Conservation (phyloP, 2,888 invertebrate genomes). For the Polydrusus pterygomalis region DNA sequence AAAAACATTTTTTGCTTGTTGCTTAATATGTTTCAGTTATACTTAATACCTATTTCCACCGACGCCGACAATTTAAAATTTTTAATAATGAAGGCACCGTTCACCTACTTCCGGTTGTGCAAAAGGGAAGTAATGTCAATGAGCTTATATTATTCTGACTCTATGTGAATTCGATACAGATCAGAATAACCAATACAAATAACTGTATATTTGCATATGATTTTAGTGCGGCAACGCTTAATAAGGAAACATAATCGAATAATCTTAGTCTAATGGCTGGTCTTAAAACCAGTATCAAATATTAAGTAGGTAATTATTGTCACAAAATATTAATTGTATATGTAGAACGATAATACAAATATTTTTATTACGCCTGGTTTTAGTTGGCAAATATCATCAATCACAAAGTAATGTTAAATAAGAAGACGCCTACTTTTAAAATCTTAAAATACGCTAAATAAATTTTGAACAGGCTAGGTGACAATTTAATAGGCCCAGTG, state of each 20-base stretch:
- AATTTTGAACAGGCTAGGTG: no score
- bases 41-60: no score
- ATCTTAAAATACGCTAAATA: not conserved
- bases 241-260: slow-evolving; percentile 45
- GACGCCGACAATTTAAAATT: slow-evolving; percentile 7
- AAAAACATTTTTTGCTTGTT: no score
- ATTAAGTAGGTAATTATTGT: slow-evolving; percentile 46
- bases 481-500: no score
- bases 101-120: slow-evolving; percentile 64
- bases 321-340: slow-evolving; percentile 38
- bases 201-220: slow-evolving; percentile 47
- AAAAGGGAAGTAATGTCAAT: slow-evolving; percentile 66
- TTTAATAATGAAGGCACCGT: slow-evolving; percentile 6
- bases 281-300: slow-evolving; percentile 45
- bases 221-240: slow-evolving; percentile 44
- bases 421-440: slow-evolving; percentile 14
- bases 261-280: slow-evolving; percentile 47
- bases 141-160: slow-evolving; percentile 48
- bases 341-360: slow-evolving; percentile 26
- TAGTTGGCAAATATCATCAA: slow-evolving; percentile 4
- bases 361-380: slow-evolving; percentile 23
- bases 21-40: no score
- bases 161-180: slow-evolving; percentile 49
- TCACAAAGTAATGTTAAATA: not conserved
- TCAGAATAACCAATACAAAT: slow-evolving; percentile 50